Evolutionary conservation across 2,888 invertebrate genomes (phyloP).

Genomic region (Rhogogaster chlorosoma): DNA sequence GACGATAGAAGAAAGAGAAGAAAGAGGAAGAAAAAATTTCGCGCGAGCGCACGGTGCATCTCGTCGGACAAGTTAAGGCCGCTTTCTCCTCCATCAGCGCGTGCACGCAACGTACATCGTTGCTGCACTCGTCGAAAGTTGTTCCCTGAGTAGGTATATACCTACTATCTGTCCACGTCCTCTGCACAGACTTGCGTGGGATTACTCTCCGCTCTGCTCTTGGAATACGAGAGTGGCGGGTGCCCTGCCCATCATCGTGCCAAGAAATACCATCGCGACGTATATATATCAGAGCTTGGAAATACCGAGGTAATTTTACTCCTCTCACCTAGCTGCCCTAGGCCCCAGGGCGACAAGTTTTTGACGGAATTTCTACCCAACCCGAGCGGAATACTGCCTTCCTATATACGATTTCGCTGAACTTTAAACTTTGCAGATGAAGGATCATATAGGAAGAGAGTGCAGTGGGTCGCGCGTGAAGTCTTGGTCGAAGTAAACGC

Average conservation of each 20-base stretch:
- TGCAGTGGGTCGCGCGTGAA: slow-evolving; percentile 33
- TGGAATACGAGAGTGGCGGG: slow-evolving; percentile 38
- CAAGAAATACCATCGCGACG: slow-evolving; percentile 11
- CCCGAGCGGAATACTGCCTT: background rate
- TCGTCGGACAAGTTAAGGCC: slow-evolving; percentile 22
- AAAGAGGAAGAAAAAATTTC: background rate
- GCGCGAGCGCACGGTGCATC: slow-evolving; percentile 32
- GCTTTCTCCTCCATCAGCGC: slow-evolving; percentile 45
- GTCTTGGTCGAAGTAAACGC: slow-evolving; percentile 32
- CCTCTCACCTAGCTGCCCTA: no score
- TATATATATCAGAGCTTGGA: background rate
- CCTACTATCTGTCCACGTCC: slow-evolving; percentile 34
- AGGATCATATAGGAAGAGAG: slow-evolving; percentile 25
- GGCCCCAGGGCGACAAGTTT: background rate
- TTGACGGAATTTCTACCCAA: background rate
- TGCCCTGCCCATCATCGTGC: slow-evolving; percentile 42
- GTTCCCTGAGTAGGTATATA: background rate
- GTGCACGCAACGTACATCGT: slow-evolving; percentile 36
- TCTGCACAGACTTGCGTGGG: slow-evolving; percentile 46
- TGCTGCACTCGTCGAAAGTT: slow-evolving; percentile 45
- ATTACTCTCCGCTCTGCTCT: slow-evolving; percentile 36
- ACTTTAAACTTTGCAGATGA: slow-evolving; percentile 31
- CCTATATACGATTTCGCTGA: background rate
- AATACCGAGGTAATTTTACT: background rate
- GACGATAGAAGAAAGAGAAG: background rate